Percentiles rank a stretch among this genome's conserved stretches.
These are phyloP conservation scores for Dermochelys coriacea DNA, from an alignment of 2,797 vertebrate species.

Conservation along the genomic window DNA sequence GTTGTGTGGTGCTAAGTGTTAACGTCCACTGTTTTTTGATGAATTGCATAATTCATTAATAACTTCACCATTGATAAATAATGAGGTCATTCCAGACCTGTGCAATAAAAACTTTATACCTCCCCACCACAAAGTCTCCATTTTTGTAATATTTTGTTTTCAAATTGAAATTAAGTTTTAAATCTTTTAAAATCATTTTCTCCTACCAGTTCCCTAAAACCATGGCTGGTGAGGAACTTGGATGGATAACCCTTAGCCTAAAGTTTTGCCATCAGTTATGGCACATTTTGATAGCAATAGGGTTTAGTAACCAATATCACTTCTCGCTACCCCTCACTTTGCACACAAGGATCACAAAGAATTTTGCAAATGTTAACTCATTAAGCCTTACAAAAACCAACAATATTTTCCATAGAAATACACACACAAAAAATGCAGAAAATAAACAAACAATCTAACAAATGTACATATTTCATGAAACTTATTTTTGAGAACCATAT, in stretches of 20 bases:
- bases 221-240: neutral
- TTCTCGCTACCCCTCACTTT: neutral
- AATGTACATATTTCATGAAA: neutral
- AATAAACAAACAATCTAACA: neutral
- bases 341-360: neutral
- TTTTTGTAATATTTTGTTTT: neutral
- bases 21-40: neutral
- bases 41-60: neutral
- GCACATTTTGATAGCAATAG: neutral
- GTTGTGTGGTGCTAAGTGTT: neutral
- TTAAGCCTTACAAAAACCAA: neutral
- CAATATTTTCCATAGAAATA: neutral
- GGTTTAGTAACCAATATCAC: neutral
- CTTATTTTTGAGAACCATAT: neutral
- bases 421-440: neutral
- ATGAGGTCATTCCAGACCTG: neutral
- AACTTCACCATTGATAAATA: neutral
- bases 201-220: neutral
- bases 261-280: neutral
- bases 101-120: neutral
- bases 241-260: neutral
- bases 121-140: neutral
- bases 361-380: neutral
- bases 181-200: neutral
- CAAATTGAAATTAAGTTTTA: neutral